Conservation (phyloP, 2,888 invertebrate genomes). For the Nemapogon koenigi region DNA sequence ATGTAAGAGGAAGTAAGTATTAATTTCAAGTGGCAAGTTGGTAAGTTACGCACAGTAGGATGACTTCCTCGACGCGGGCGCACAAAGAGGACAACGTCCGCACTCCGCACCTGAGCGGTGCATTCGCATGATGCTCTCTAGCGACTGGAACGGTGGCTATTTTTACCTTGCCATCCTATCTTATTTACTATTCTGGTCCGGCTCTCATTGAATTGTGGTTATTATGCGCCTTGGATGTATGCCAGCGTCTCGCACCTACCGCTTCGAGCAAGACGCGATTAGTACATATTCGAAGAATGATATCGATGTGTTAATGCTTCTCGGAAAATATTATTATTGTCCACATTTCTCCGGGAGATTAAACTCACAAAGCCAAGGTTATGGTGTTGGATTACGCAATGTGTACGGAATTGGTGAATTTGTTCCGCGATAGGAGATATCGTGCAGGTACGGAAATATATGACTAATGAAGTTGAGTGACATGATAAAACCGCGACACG, state of each 20-base stretch:
- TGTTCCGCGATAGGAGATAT: too few relatives aligned
- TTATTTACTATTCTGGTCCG: constrained; percentile 65
- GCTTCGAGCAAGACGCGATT: constrained; percentile 1
- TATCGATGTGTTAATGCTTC: constrained; percentile 17
- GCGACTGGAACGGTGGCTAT: constrained; percentile 58
- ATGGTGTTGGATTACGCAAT: too few relatives aligned
- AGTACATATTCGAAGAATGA: constrained; percentile 55
- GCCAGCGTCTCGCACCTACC: constrained; percentile 47
- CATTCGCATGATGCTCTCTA: constrained; percentile 36
- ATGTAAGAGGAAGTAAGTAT: neutral
- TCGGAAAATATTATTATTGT: neutral
- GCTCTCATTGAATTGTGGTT: constrained; percentile 65
- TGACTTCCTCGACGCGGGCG: too few relatives aligned
- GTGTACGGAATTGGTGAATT: too few relatives aligned
- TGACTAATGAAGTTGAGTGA: too few relatives aligned
- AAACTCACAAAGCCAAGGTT: too few relatives aligned
- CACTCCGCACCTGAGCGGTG: constrained; percentile 56
- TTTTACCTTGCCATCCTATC: constrained; percentile 60
- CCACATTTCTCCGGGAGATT: too few relatives aligned
- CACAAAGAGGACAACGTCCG: constrained; percentile 43
- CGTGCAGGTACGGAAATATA: too few relatives aligned
- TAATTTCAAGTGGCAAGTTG: too few relatives aligned
- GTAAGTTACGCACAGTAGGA: too few relatives aligned
- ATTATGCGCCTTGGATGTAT: constrained; percentile 61
- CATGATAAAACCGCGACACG: too few relatives aligned